phyloP scores from a whole-genome alignment of 2,113 vertebrate genomes.

The Spea bombifrons region DNA sequence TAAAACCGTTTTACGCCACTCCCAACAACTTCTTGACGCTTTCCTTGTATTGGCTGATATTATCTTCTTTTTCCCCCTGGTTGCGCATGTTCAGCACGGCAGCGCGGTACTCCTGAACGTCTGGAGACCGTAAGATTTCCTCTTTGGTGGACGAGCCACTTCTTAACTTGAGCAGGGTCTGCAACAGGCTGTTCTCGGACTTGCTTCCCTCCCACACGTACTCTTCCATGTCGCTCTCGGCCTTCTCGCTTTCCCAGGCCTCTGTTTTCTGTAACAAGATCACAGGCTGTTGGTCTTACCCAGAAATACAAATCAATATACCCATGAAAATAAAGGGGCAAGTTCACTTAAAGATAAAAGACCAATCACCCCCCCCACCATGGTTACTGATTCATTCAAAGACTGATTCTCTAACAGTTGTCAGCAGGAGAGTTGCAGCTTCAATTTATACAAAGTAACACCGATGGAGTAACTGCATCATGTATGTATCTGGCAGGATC shows the following conservation, averaged over 20 bases:
- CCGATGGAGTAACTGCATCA: neutral
- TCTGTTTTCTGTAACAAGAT: constrained; percentile 82
- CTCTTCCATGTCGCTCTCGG: constrained; percentile 86
- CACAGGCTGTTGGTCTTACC: neutral
- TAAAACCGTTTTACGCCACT: neutral
- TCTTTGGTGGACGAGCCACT: constrained; percentile 60
- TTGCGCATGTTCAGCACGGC: constrained; percentile 78
- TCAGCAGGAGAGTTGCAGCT: neutral
- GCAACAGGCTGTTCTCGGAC: constrained; percentile 77
- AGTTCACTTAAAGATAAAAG: no score
- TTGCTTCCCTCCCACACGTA: constrained; percentile 84
- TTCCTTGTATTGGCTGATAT: constrained; percentile 80
- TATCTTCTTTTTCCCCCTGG: constrained; percentile 75
- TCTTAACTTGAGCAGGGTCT: constrained; percentile 68
- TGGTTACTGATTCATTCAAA: neutral
- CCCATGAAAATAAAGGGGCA: no score
- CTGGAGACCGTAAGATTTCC: constrained; percentile 70
- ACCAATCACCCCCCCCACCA: neutral
- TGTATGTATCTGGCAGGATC: neutral
- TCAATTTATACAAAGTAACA: neutral
- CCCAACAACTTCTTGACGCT: constrained; percentile 62
- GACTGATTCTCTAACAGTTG: no score
- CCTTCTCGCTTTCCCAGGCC: constrained; percentile 83
- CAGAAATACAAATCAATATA: constrained; percentile 10
- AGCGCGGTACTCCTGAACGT: constrained; percentile 78